Conservation (phyloP, 2,888 invertebrate genomes). For the Sussaba pulchella region DNA sequence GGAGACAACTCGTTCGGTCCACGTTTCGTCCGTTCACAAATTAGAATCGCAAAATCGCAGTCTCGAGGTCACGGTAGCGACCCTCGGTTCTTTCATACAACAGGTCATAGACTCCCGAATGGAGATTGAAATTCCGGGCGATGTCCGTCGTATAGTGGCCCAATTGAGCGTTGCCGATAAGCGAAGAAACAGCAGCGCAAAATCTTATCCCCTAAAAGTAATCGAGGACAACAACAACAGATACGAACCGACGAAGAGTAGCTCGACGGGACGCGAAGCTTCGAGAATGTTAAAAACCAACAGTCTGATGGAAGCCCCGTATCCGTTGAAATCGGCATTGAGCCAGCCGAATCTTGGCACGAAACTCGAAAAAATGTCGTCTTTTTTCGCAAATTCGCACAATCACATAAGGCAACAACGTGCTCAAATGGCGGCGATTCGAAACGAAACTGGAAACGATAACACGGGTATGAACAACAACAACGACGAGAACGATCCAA, state of each 20-base stretch:
- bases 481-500: constrained; percentile 82
- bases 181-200: constrained; percentile 80
- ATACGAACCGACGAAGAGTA: constrained; percentile 81
- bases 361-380: constrained; percentile 81
- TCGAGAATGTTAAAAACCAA: constrained; percentile 81
- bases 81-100: constrained; percentile 90
- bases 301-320: constrained; percentile 83
- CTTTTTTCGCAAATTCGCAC: constrained; percentile 89
- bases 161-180: constrained; percentile 86
- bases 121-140: constrained; percentile 89
- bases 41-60: constrained; percentile 90
- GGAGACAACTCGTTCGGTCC: constrained; percentile 88
- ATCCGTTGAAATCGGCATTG: constrained; percentile 82
- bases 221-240: constrained; percentile 85
- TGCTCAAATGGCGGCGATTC: constrained; percentile 85
- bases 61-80: constrained; percentile 90
- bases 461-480: constrained; percentile 66
- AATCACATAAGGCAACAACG: constrained; percentile 89
- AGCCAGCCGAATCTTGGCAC: constrained; percentile 84
- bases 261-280: constrained; percentile 79
- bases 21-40: constrained; percentile 87
- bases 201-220: constrained; percentile 84
- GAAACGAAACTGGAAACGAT: constrained; percentile 68
- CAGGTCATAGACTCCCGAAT: constrained; percentile 88
- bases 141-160: constrained; percentile 90